Evolutionary conservation across 2,797 vertebrate species (phyloP).

Genomic region (Notoglanidium macrostoma): DNA sequence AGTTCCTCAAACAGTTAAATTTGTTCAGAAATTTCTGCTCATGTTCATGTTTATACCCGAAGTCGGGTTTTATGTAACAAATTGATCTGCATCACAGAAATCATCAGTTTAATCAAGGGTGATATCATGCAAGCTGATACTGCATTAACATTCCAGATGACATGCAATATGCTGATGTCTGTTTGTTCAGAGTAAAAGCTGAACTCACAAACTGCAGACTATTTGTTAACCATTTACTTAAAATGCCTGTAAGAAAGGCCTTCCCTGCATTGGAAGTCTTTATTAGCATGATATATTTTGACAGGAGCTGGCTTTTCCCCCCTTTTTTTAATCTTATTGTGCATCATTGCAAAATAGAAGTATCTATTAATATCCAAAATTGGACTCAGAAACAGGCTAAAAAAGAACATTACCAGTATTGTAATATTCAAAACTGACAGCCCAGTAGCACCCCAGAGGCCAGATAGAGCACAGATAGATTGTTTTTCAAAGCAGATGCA

Average conservation of each 20-base stretch:
- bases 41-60: neutral
- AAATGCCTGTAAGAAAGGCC: constrained; percentile 33
- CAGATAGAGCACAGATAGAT: neutral
- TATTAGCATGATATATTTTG: constrained; percentile 49
- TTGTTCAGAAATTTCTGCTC: no score
- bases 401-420: constrained; percentile 45
- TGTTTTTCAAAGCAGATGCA: neutral
- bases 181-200: constrained; percentile 14
- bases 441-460: constrained; percentile 22
- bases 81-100: constrained; percentile 10
- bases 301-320: constrained; percentile 25
- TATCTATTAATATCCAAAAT: constrained; percentile 45
- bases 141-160: neutral
- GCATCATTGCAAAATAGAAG: constrained; percentile 43
- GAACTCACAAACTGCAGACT: constrained; percentile 22
- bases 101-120: neutral
- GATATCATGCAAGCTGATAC: constrained; percentile 9
- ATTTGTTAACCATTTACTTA: constrained; percentile 41
- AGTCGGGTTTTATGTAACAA: neutral
- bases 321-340: constrained; percentile 35
- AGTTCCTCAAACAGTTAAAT: neutral
- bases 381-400: constrained; percentile 34
- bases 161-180: constrained; percentile 24
- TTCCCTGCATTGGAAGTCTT: constrained; percentile 39
- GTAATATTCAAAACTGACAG: constrained; percentile 37